Evolutionary conservation across 2,113 vertebrate genomes (phyloP).

Genomic region (Prinia subflava): DNA sequence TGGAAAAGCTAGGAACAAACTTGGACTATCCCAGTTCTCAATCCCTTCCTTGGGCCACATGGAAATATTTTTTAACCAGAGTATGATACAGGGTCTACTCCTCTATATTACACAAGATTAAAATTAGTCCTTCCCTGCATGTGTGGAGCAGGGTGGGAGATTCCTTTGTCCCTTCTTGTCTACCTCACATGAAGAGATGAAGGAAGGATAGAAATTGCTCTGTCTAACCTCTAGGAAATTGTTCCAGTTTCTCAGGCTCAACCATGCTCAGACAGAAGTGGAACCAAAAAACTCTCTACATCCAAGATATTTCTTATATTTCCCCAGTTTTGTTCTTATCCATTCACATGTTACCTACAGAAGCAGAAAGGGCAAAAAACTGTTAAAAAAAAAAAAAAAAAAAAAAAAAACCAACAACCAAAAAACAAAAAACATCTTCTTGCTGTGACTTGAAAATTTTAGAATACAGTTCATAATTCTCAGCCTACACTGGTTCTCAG

Average conservation of each 20-base stretch:
- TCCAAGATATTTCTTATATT: not conserved
- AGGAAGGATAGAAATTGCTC: not conserved
- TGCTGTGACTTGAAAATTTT: not conserved
- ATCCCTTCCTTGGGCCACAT: not conserved
- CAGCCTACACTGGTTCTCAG: not conserved
- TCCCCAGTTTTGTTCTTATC: not conserved
- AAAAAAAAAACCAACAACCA: no score
- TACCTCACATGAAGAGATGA: not conserved
- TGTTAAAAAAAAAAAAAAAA: not conserved
- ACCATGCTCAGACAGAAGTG: not conserved
- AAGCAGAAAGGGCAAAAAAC: not conserved
- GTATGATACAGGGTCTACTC: not conserved
- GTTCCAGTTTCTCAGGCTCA: not conserved
- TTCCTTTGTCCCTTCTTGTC: not conserved
- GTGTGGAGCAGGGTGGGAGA: not conserved
- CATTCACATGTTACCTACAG: not conserved
- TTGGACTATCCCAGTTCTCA: not conserved
- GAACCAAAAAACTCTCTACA: not conserved
- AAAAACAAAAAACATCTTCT: not conserved
- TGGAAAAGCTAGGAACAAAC: not conserved
- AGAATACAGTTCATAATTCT: not conserved
- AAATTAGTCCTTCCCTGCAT: not conserved
- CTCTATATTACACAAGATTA: not conserved
- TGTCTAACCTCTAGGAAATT: not conserved
- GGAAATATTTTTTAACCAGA: not conserved